Base-by-base conservation (phyloP, 2,113 vertebrate genomes). In the Saccopteryx leptura region DNA sequence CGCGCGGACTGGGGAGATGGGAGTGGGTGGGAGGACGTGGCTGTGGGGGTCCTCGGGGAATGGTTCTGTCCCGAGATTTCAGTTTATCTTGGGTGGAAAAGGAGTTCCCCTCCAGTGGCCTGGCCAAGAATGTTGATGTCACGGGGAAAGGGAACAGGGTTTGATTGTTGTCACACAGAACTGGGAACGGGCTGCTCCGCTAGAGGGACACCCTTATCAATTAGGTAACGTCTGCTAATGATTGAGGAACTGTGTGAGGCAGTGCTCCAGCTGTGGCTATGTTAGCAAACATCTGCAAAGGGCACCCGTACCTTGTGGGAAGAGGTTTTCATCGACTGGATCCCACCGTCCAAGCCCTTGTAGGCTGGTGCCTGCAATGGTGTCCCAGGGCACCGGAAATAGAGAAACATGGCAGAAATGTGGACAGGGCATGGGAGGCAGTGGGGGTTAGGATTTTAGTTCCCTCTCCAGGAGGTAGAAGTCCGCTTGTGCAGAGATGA, bases 201-300 rank as follows among this genome's bases (percentile, higher is more conserved):
- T 80, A 4, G 91, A 97, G 96, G 79, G 0, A 96, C 96, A 33
- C 92, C 96, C 93, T 98, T 99, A 98, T 99, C 98, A 98, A 98
- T 99, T 99, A 99, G 98, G 98, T 99, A 98, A 98, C 60, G 98
- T 99, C 98, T 99, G 98, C 95, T 97, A 68, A 75, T 96, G 98
- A 98, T 96, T 98, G 98, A 94, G 97, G 93, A 98, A 96, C 97
- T 98, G 97, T 92, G 96, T 52, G 83, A 60, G 96, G 94, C 91
- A 66, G 97, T 33, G 79, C 95, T 98, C 96, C 96, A 97, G 0
- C 13, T 91, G 98, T 93, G 98, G 98, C 97, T 95, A 93, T 95
- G 95, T 97, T 96, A 97, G 94, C 96, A 97, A 96, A 98, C 97
- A 97, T 96, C 95, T 97, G 98, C 0, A 7, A 91, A 93, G 61